phyloP scores from a whole-genome alignment of 1,140 invertebrate genomes.

The Choristoneura fumiferana region DNA sequence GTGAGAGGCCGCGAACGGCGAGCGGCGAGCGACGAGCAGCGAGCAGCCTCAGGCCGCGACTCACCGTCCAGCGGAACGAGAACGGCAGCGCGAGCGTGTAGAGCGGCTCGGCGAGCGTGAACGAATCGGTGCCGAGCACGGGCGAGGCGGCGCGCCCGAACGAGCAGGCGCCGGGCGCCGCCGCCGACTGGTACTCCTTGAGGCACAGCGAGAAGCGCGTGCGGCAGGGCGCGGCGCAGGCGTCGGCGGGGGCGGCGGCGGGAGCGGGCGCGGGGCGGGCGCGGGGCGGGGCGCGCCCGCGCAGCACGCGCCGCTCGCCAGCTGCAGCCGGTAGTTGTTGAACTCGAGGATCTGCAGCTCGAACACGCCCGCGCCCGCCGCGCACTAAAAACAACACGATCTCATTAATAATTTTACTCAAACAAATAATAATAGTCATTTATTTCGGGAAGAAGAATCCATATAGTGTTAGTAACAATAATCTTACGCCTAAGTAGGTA shows the following conservation, averaged over 20 bases:
- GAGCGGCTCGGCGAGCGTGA: conserved; percentile 88
- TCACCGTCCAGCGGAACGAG: conserved; percentile 94
- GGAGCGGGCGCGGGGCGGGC: no score
- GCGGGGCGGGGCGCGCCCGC: conserved; percentile 91
- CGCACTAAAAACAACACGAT: conserved; percentile 78
- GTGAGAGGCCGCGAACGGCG: no score
- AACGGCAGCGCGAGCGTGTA: conserved; percentile 90
- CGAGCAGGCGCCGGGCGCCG: conserved; percentile 90
- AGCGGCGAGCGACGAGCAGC: no score
- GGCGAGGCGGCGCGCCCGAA: conserved; percentile 93
- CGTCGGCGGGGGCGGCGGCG: conserved; percentile 75
- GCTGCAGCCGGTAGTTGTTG: conserved; percentile 90
- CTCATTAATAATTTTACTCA: no score
- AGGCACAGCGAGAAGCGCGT: conserved; percentile 93
- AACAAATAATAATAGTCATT: no score
- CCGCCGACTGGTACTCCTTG: conserved; percentile 94
- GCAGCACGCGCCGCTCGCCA: conserved; percentile 90
- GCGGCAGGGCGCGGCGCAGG: conserved; percentile 83
- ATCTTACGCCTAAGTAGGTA: no score
- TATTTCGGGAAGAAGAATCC: no score
- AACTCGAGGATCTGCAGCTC: conserved; percentile 95
- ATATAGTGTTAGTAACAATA: no score
- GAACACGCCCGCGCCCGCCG: conserved; percentile 90
- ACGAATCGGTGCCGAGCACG: conserved; percentile 91
- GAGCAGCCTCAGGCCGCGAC: no score